phyloP scores from a whole-genome alignment of 2,113 vertebrate species.

The Anas platyrhynchos region DNA sequence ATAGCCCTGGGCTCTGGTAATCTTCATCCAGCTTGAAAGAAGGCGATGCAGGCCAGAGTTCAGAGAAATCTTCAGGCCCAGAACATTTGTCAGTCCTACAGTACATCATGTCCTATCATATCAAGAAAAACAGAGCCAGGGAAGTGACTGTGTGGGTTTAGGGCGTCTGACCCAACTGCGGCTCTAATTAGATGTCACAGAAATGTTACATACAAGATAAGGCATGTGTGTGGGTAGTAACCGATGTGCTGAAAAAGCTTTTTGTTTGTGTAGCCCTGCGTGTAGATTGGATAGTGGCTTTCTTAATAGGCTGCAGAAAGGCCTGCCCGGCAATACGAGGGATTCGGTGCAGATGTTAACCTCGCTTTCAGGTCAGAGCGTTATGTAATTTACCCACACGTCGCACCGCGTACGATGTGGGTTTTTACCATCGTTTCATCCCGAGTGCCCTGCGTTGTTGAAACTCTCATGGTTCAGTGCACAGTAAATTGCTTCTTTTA shows the following conservation, averaged over 20 bases:
- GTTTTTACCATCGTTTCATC: neutral
- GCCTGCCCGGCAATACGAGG: neutral
- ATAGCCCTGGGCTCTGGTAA: constrained; percentile 2
- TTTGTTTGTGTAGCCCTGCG: neutral
- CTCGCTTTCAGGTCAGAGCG: neutral
- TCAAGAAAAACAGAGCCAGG: neutral
- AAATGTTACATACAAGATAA: neutral
- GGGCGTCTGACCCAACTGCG: neutral
- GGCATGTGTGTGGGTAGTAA: neutral
- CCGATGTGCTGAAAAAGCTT: neutral
- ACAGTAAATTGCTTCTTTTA: constrained; percentile 22
- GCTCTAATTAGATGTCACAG: neutral
- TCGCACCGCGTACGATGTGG: accelerated
- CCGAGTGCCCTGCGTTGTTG: neutral
- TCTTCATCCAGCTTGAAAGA: constrained; percentile 18
- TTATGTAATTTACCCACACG: neutral
- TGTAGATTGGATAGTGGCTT: neutral
- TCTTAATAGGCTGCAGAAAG: neutral
- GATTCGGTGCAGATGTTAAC: neutral
- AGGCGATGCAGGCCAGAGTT: neutral
- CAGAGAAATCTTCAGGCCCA: neutral
- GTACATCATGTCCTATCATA: neutral
- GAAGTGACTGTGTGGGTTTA: neutral
- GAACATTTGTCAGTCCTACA: accelerated
- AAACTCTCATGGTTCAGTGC: neutral